phyloP scores from a whole-genome alignment of 2,888 invertebrate genomes.

The Pasiphila rectangulata region DNA sequence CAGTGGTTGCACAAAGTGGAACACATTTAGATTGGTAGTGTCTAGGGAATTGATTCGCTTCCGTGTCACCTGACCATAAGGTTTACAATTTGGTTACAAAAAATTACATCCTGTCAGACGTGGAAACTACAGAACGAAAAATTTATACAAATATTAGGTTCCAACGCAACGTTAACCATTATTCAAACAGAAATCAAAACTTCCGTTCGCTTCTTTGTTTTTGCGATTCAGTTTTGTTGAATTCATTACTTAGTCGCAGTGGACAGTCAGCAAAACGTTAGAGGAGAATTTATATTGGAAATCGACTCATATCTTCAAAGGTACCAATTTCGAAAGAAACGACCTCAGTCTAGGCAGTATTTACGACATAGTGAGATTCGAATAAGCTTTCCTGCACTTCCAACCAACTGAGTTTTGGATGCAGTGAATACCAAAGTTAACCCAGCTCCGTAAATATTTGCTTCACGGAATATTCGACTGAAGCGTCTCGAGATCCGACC shows the following conservation, averaged over 20 bases:
- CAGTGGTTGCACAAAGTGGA: conserved; percentile 65
- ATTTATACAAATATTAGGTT: conserved; percentile 45
- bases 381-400: conserved; percentile 20
- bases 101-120: not conserved
- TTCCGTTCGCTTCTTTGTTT: conserved; percentile 56
- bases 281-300: conserved; percentile 36
- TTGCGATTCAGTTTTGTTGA: conserved; percentile 45
- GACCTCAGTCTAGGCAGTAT: conserved; percentile 9
- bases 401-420: conserved; percentile 25
- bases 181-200: conserved; percentile 64
- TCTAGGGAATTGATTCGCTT: conserved; percentile 50
- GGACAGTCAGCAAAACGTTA: conserved; percentile 32
- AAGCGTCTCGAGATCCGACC: conserved; percentile 32
- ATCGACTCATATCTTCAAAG: conserved; percentile 34
- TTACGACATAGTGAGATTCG: conserved; percentile 20
- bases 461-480: conserved; percentile 37
- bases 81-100: too few relatives aligned
- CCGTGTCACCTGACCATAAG: conserved; percentile 38
- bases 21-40: conserved; percentile 56
- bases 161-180: conserved; percentile 44
- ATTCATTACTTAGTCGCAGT: conserved; percentile 55
- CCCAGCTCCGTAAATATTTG: conserved; percentile 38
- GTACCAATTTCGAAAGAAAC: conserved; percentile 27
- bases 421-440: conserved; percentile 34
- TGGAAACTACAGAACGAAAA: conserved; percentile 26